These are phyloP conservation scores for Mormyrus proboscirostris DNA, from an alignment of 2,797 vertebrate species.

Conservation along the genomic window DNA sequence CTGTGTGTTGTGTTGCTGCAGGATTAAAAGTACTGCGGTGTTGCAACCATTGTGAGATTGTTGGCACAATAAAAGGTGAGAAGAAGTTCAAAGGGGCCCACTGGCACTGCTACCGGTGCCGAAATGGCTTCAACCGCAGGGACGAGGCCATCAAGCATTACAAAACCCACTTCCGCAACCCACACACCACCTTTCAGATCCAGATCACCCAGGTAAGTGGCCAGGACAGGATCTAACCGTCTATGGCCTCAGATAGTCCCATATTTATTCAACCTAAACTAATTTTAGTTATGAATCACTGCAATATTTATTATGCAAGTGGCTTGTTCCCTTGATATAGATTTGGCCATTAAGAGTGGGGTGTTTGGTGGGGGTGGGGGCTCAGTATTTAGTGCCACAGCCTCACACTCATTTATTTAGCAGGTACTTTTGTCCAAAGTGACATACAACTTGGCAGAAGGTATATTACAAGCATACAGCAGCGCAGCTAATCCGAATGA, in stretches of 20 bases:
- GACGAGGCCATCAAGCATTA: slow-evolving; percentile 53
- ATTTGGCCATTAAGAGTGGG: background rate
- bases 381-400: background rate
- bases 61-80: slow-evolving; percentile 54
- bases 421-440: background rate
- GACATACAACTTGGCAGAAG: background rate
- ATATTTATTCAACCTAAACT: background rate
- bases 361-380: background rate
- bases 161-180: slow-evolving; percentile 53
- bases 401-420: background rate
- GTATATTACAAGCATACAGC: background rate
- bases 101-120: slow-evolving; percentile 53
- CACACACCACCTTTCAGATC: slow-evolving; percentile 54
- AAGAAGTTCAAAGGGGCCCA: slow-evolving; percentile 52
- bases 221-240: background rate
- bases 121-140: slow-evolving; percentile 50
- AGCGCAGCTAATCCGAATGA: background rate
- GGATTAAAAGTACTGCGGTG: slow-evolving; percentile 51
- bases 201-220: slow-evolving; percentile 46
- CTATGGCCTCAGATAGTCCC: background rate
- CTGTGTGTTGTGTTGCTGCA: slow-evolving; percentile 14
- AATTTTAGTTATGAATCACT: background rate
- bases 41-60: slow-evolving; percentile 52
- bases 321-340: background rate
- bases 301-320: background rate